Base-by-base conservation (phyloP, 1,140 invertebrate genomes). In the Nixonia krombeini region DNA sequence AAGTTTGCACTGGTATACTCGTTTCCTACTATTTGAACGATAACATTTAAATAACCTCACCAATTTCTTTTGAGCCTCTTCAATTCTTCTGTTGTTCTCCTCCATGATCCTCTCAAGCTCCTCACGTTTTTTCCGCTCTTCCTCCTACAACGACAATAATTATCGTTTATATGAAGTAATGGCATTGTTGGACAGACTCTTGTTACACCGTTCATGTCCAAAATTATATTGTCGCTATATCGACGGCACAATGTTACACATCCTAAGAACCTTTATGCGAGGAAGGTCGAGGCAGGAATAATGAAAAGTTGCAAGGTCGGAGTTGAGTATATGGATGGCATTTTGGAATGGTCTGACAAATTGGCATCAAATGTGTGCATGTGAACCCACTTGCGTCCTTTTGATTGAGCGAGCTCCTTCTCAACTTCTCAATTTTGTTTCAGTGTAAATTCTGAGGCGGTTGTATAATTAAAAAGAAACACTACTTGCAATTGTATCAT, bases 71-170 rank as follows among this genome's bases (percentile, higher is more conserved):
- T 98, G 96, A 66, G 96, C 96, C 85, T 97, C 95, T 87, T 98
- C 95, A 68, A 98, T 97, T 88, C 97, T 98, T 86, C 89, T 91
- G 89, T 97, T 97, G 89, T 98, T 98, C 89, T 98, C 96, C 76
- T 95, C 95, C 91, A 98, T 92, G 85, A 98, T 98, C 85, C 91
- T 90, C 87, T 98, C 96, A 74, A 98, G 88, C 86, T 96, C 94
- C 90, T 96, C 92, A 71, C 95, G 90, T 87, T 97, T 97, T 87
- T 92, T 91, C 86, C 90, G 90, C 89, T 98, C 96, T 90, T 97
- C 95, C 88, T 97, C 96, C 96, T 98, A 85, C 78, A 85, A 85
- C 73, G 83, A 85, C 82, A 85, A 84, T 50, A 62, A 66, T 65
- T 69, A 66, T 74, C 50, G 74, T 85, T 84, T 82, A 80, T 68